phyloP scores from a whole-genome alignment of 2,113 vertebrate genomes.

The Zonotrichia leucophrys region DNA sequence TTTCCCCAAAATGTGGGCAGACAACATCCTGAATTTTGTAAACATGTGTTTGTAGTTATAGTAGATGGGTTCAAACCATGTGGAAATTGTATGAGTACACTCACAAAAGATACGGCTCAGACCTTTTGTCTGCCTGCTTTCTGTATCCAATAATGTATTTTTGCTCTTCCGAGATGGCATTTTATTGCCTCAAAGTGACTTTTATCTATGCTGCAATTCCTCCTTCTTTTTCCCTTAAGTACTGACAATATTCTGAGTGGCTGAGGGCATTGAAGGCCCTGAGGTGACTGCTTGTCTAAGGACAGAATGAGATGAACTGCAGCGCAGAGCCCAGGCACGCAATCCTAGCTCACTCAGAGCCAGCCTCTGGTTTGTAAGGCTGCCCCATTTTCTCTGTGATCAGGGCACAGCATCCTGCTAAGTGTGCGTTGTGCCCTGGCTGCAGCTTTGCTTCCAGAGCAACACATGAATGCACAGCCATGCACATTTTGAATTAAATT shows the following conservation, averaged over 20 bases:
- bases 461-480: background rate
- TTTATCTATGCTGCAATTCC: background rate
- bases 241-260: background rate
- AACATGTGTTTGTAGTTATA: background rate
- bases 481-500: background rate
- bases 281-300: background rate
- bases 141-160: background rate
- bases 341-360: rapidly evolving
- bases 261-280: background rate
- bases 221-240: background rate
- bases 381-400: background rate
- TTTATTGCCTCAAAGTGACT: background rate
- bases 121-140: background rate
- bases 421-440: background rate
- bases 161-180: background rate
- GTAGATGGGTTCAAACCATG: background rate
- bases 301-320: background rate
- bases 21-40: background rate
- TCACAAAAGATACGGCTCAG: background rate
- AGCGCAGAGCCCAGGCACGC: background rate
- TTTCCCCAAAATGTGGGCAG: background rate
- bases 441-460: background rate
- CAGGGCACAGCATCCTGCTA: background rate
- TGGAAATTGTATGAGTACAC: background rate
- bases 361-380: background rate